Base-by-base conservation (phyloP, 1,140 invertebrate species). In the Ectropis grisescens region DNA sequence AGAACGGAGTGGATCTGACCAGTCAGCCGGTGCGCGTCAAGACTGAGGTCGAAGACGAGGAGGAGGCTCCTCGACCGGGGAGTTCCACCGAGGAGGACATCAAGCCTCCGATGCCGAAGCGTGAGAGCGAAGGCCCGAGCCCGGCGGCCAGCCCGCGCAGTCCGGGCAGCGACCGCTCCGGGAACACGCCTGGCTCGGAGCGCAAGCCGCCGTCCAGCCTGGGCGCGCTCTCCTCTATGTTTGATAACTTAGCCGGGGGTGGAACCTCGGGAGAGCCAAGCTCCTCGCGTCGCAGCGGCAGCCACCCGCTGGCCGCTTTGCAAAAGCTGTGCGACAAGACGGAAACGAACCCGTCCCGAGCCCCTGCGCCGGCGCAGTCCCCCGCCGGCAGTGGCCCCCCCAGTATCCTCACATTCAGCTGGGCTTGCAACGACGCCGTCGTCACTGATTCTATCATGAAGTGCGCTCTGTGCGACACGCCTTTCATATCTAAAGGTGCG, bases 281-380 rank as follows among this genome's bases (percentile, higher is more conserved):
- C 28, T 82, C 82, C 4, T 84, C 83, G 40, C 90, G 91, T 28
- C 85, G 88, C 39, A 84, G 86, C 2, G 91, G 90, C 46, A 91
- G 90, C 50, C 93, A 95, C 79, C 96, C 96, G 11, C 74, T 98
- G 41, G 94, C 95, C 7, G 95, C 95, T 4, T 78, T 98, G 26
- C 95, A 98, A 60, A 97, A 97, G 68, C 87, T 98, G 7, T 95
- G 96, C 76, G 95, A 97, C 74, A 97, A 96, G 82, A 95, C 94
- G 47, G 93, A 96, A 76, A 94, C 89, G 25, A 88, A 87, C 56
- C 48, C 72, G 41, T 52, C 62, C 37, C 56, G 82, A 41, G 61
- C 81, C 9, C 61, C 83, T 25, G 51, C 78, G 1, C 71, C 82
- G 4, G 62, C 72, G 5, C 78, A 67, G 11, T 74, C 75, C 0